A percentile compares a stretch with the other conserved stretches of the same genome.
phyloP scores from a whole-genome alignment of 2,797 vertebrate species.

The Garrulus glandarius region DNA sequence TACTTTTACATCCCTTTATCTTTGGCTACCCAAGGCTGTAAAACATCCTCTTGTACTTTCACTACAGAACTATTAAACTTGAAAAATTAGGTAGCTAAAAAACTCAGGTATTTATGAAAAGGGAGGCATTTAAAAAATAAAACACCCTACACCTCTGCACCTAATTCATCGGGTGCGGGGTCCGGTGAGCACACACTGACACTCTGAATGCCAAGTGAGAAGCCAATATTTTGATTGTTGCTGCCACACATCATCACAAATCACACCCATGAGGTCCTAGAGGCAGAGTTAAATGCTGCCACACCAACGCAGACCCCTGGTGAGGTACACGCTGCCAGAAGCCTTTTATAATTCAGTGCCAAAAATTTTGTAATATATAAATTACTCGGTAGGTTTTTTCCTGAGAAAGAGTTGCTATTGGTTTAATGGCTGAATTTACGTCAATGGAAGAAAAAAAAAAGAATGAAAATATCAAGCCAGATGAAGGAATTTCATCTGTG shows the following conservation, averaged over 20 bases:
- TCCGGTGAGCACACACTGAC: not conserved
- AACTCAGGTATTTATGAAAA: not conserved
- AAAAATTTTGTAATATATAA: not conserved
- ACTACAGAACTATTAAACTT: not conserved
- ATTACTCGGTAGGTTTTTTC: not conserved
- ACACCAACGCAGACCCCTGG: not conserved
- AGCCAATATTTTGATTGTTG: not conserved
- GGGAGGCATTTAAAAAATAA: not conserved
- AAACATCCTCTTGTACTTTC: not conserved
- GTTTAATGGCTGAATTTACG: not conserved
- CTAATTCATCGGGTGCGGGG: rapidly evolving
- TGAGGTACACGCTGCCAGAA: not conserved
- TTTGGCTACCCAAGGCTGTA: not conserved
- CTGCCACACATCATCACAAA: not conserved
- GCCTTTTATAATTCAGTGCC: not conserved
- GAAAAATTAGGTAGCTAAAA: not conserved
- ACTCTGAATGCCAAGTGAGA: not conserved
- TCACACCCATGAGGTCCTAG: not conserved
- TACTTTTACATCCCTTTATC: not conserved
- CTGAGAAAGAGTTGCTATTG: not conserved
- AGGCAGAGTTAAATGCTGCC: not conserved
- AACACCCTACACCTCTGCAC: not conserved
- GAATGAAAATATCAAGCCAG: not conserved
- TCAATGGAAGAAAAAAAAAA: not conserved
- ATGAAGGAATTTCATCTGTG: conserved; percentile 23